phyloP scores from a whole-genome alignment of 2,797 vertebrate genomes.

The Luscinia luscinia region DNA sequence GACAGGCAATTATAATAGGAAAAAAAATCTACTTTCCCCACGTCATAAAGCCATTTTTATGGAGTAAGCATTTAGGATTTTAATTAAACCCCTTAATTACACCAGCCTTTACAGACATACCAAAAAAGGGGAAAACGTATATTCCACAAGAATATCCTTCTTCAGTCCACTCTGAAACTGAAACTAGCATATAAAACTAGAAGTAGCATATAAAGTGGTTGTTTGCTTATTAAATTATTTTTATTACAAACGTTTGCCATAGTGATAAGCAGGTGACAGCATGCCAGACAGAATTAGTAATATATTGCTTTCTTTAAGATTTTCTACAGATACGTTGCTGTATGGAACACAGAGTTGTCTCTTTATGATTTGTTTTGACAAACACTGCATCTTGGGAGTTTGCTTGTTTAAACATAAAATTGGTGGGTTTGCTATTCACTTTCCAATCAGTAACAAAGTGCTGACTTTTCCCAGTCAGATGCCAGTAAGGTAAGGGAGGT shows the following conservation, averaged over 20 bases:
- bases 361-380: neutral
- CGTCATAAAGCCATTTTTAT: neutral
- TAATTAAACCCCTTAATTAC: neutral
- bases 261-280: neutral
- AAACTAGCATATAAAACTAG: neutral
- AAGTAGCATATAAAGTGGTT: neutral
- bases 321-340: neutral
- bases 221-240: neutral
- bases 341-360: neutral
- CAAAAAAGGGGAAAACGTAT: rapidly evolving
- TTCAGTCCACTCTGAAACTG: neutral
- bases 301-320: neutral
- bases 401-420: neutral
- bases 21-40: neutral
- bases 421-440: neutral
- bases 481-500: neutral
- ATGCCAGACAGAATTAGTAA: neutral
- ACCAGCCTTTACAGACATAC: neutral
- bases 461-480: neutral
- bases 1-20: neutral
- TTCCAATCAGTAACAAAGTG: neutral
- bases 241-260: neutral
- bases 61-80: neutral
- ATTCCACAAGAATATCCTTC: neutral
- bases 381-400: neutral